Evolutionary conservation across 2,888 invertebrate species (phyloP).

Genomic region (Noctua janthe): DNA sequence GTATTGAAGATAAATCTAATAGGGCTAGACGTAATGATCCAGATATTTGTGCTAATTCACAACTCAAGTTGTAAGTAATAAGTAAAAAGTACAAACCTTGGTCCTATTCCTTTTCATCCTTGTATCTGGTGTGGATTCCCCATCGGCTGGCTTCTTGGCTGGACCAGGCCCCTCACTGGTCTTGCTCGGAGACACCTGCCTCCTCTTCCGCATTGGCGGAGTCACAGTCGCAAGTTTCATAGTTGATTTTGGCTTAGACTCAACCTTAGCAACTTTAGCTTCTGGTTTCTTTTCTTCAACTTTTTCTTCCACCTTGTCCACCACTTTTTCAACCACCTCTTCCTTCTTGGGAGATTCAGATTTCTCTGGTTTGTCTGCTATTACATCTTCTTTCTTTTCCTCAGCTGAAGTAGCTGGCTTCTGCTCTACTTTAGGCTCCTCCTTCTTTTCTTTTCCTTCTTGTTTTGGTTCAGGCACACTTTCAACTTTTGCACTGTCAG

Average conservation of each 20-base stretch:
- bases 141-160: conserved; percentile 81
- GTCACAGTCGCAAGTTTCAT: conserved; percentile 90
- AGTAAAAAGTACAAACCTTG: conserved; percentile 77
- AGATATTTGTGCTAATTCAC: conserved; percentile 8
- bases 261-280: conserved; percentile 77
- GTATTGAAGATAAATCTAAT: not conserved
- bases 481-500: conserved; percentile 77
- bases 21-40: no score
- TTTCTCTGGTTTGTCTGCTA: conserved; percentile 70
- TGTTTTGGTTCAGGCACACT: conserved; percentile 70
- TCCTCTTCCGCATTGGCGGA: conserved; percentile 89
- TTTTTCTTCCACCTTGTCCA: conserved; percentile 79
- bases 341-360: conserved; percentile 70
- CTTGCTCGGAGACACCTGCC: conserved; percentile 86
- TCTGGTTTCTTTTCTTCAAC: conserved; percentile 78
- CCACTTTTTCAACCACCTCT: conserved; percentile 67
- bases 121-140: conserved; percentile 83
- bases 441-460: conserved; percentile 81
- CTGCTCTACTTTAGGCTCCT: conserved; percentile 74
- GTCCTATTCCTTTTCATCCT: conserved; percentile 87
- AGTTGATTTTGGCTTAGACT: conserved; percentile 86
- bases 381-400: conserved; percentile 76
- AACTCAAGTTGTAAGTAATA: not conserved
- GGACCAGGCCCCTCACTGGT: conserved; percentile 79
- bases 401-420: conserved; percentile 58